Conservation (phyloP, 2,113 vertebrate species). For the Epinephelus lanceolatus region DNA sequence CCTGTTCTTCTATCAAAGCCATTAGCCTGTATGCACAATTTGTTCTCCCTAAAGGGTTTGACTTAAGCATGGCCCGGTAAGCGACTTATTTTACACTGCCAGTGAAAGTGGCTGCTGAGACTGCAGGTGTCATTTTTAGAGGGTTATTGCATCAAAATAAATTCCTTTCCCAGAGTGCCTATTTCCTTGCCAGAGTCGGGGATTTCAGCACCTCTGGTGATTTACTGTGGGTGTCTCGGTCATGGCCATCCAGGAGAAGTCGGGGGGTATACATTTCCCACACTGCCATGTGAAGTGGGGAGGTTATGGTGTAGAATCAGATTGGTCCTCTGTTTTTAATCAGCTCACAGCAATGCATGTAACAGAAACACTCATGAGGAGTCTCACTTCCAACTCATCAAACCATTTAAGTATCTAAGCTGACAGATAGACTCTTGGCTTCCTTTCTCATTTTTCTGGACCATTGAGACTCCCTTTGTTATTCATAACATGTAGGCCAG, state of each 20-base stretch:
- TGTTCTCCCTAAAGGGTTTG: slow-evolving; percentile 22
- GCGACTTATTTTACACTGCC: slow-evolving; percentile 32
- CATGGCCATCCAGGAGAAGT: slow-evolving; percentile 69
- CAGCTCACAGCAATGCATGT: not conserved
- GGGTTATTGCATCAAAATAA: slow-evolving; percentile 74
- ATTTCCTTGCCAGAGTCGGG: slow-evolving; percentile 75
- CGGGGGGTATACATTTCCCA: slow-evolving; percentile 72
- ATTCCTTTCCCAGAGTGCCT: slow-evolving; percentile 79
- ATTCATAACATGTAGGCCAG: not conserved
- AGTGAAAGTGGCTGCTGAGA: slow-evolving; percentile 45
- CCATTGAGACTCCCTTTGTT: slow-evolving; percentile 9
- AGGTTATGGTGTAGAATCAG: slow-evolving; percentile 53
- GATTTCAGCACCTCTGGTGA: slow-evolving; percentile 77
- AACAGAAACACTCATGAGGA: slow-evolving; percentile 6
- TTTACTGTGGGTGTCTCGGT: slow-evolving; percentile 75
- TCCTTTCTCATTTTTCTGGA: not conserved
- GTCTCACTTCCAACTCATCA: slow-evolving; percentile 6
- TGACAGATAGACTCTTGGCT: not conserved
- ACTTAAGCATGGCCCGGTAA: slow-evolving; percentile 6
- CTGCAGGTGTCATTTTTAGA: slow-evolving; percentile 69
- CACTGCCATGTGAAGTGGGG: slow-evolving; percentile 58
- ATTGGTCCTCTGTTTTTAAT: not conserved
- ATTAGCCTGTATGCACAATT: not conserved
- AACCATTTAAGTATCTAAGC: slow-evolving; percentile 8
- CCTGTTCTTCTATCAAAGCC: slow-evolving; percentile 27